A percentile compares a stretch with the other conserved stretches of the same genome.
Conservation (phyloP, 2,113 vertebrate genomes). For the Crypturellus undulatus region DNA sequence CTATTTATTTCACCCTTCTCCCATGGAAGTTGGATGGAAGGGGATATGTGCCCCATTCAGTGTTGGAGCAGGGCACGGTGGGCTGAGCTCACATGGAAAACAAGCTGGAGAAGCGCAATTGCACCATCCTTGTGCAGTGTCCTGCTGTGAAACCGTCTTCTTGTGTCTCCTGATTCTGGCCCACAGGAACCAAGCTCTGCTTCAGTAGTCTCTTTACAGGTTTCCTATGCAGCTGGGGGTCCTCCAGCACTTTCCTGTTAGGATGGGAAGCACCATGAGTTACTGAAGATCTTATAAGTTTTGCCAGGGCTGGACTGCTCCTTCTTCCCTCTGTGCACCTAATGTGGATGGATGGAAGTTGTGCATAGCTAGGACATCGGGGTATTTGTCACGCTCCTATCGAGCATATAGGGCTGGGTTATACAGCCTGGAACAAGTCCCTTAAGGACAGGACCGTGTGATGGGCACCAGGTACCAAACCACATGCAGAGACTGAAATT, state of each 20-base stretch:
- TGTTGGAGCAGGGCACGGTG: background rate
- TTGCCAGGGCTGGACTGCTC: background rate
- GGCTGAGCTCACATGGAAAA: background rate
- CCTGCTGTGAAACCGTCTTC: background rate
- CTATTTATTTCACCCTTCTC: background rate
- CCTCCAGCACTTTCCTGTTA: background rate
- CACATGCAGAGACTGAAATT: no score
- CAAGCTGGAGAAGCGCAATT: background rate
- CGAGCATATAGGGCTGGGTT: background rate
- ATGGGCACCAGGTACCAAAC: background rate
- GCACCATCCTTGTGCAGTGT: accelerated
- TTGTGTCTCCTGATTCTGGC: background rate
- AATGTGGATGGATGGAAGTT: background rate
- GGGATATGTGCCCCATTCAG: background rate
- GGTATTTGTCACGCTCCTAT: background rate
- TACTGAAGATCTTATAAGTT: accelerated
- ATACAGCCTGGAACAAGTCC: no score
- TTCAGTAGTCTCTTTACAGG: background rate
- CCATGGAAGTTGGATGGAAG: background rate
- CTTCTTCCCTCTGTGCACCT: accelerated
- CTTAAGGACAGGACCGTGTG: background rate
- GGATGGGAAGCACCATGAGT: background rate
- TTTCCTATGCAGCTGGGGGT: accelerated
- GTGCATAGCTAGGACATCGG: background rate
- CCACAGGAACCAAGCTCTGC: background rate